Conservation (phyloP, 2,113 vertebrate species). For the Accipiter cooperii region DNA sequence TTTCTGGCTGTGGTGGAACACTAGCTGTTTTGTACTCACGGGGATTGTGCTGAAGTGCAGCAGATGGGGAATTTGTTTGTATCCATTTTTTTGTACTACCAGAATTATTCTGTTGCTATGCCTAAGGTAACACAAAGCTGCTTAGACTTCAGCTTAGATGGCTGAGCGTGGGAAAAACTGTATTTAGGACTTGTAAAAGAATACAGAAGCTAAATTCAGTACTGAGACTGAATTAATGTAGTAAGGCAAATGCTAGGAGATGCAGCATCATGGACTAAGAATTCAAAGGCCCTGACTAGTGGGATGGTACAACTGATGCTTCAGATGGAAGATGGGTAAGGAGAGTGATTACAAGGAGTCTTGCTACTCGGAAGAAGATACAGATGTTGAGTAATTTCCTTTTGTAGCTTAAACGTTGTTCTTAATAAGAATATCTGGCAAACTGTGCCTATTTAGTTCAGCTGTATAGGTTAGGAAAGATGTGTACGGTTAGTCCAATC, state of each 20-base stretch:
- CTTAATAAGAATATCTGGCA: background rate
- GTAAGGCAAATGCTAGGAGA: background rate
- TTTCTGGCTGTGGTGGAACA: background rate
- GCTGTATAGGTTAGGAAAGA: background rate
- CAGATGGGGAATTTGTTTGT: background rate
- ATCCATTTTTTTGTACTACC: background rate
- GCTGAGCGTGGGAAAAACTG: background rate
- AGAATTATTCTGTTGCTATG: background rate
- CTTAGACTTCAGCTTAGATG: background rate
- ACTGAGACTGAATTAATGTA: background rate
- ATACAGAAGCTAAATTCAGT: background rate
- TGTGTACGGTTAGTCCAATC: fast-evolving
- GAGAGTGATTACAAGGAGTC: background rate
- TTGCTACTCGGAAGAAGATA: background rate
- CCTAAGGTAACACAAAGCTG: background rate
- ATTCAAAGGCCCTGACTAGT: background rate
- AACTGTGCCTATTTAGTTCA: background rate
- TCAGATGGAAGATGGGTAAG: background rate
- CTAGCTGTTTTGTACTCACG: background rate
- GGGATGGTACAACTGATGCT: background rate
- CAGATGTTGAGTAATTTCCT: background rate
- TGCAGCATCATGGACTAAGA: background rate
- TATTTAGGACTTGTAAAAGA: background rate
- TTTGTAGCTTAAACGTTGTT: background rate
- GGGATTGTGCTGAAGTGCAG: background rate